Base-by-base conservation (phyloP, 2,797 vertebrate genomes). In the Catamblyrhynchus diadema region DNA sequence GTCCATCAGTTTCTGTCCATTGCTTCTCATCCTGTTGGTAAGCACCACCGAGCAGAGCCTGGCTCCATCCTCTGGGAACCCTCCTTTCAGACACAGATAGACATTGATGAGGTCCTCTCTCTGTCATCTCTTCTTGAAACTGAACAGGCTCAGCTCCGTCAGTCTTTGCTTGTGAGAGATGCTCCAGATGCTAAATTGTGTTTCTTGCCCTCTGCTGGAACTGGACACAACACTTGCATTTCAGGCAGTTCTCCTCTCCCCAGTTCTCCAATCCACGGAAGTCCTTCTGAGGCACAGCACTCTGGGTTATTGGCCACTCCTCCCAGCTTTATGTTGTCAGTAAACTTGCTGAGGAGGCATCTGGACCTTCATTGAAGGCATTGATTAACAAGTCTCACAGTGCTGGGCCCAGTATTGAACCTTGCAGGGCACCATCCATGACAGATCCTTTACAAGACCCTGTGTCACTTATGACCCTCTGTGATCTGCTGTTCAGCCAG, bases 171-270 rank as follows among this genome's bases (percentile, higher is more conserved):
- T 33, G 9, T 21, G 18, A 32, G 17, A 47, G 22, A 24, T 27
- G 33, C 4, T 47, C 20, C 21, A 45, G 60, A 30, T 0, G 0
- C 21, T 42, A 28, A 42, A n/a, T 12, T 18, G 14, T 27, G 10
- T 67, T 47, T 42, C 6, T 61, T 74, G 19, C 15, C 19, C 15
- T 67, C 19, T 21, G 9, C 18, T 74, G 77, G 18, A 60, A 27
- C 22, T 27, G 41, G 45, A 47, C 53, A 47, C 33, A 51, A 7
- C 7, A 18, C 14, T 20, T 32, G 22, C 13, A 27, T 47, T 67
- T 60, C 33, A 35, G 18, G 45, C 0, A 4, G 5, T 10, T 81
- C 25, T 60, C 42, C 53, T 53, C 39, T 3, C 0, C 10, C 10
- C 6, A 27, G 3, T 7, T 54, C 47, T 67, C 22, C 32, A 61